These are phyloP conservation scores for Eretmocerus hayati DNA, from an alignment of 2,888 invertebrate species.

Conservation along the genomic window DNA sequence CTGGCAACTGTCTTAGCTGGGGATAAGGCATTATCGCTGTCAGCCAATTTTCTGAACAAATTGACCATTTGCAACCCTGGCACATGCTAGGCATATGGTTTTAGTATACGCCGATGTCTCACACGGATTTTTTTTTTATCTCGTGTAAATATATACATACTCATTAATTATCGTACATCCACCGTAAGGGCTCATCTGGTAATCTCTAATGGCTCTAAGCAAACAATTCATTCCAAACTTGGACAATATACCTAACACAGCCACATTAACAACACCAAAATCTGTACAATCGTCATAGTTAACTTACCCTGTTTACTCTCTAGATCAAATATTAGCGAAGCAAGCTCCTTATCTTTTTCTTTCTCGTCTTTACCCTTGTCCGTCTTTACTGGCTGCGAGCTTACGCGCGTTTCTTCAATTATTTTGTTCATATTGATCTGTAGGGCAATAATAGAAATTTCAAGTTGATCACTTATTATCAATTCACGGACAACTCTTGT, in stretches of 20 bases:
- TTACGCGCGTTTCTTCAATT: constrained; percentile 16
- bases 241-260: constrained; percentile 45
- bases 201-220: constrained; percentile 16
- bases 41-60: constrained; percentile 23
- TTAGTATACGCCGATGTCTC: constrained; percentile 43
- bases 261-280: constrained; percentile 25
- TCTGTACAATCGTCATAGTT: neutral
- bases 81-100: constrained; percentile 44
- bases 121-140: constrained; percentile 29
- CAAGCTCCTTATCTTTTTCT: constrained; percentile 37
- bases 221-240: constrained; percentile 8
- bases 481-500: too few species aligned
- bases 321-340: constrained; percentile 69
- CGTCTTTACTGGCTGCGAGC: constrained; percentile 4
- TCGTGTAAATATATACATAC: neutral
- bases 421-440: constrained; percentile 40
- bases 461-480: neutral
- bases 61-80: constrained; percentile 29
- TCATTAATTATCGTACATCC: neutral
- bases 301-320: constrained; percentile 76
- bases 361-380: constrained; percentile 16
- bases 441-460: neutral
- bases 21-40: constrained; percentile 21
- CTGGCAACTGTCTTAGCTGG: constrained; percentile 84
- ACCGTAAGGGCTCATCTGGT: too few species aligned